These are phyloP conservation scores for Clistopyga incitator DNA, from an alignment of 2,888 invertebrate species.

Conservation along the genomic window DNA sequence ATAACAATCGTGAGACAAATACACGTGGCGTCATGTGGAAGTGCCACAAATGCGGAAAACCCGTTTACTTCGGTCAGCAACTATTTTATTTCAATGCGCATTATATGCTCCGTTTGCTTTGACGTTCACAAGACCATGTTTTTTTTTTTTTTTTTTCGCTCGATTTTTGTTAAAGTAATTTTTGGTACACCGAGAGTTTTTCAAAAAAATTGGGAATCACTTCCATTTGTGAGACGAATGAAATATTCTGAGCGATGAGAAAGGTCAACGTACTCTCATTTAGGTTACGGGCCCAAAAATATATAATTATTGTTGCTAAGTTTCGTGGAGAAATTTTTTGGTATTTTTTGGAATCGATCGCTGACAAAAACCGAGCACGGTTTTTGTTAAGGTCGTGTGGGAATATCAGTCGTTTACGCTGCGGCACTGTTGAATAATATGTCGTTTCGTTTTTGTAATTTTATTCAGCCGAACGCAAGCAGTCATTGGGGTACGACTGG, in stretches of 20 bases:
- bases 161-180: not conserved
- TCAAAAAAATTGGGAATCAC: not conserved
- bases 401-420: not conserved
- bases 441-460: conserved; percentile 19
- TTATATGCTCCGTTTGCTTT: conserved; percentile 47
- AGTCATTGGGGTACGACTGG: conserved; percentile 94
- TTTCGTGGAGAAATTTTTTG: not conserved
- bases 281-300: conserved; percentile 67
- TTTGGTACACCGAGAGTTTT: not conserved
- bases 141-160: conserved; percentile 33
- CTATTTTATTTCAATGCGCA: conserved; percentile 28
- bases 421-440: not conserved
- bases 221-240: not conserved
- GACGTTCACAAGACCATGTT: conserved; percentile 53
- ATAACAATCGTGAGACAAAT: conserved; percentile 32
- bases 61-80: conserved; percentile 90
- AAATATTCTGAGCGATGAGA: not conserved
- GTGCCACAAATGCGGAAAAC: conserved; percentile 93
- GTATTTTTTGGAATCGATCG: not conserved
- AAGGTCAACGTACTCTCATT: conserved; percentile 71
- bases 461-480: conserved; percentile 91
- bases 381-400: not conserved
- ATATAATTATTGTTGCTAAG: conserved; percentile 8
- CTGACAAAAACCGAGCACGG: too few relatives aligned
- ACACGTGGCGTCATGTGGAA: conserved; percentile 88